A percentile compares a stretch with the other conserved stretches of the same genome.
Evolutionary conservation across 2,888 invertebrate species (phyloP).

Genomic region (Drosophila anomelani): DNA sequence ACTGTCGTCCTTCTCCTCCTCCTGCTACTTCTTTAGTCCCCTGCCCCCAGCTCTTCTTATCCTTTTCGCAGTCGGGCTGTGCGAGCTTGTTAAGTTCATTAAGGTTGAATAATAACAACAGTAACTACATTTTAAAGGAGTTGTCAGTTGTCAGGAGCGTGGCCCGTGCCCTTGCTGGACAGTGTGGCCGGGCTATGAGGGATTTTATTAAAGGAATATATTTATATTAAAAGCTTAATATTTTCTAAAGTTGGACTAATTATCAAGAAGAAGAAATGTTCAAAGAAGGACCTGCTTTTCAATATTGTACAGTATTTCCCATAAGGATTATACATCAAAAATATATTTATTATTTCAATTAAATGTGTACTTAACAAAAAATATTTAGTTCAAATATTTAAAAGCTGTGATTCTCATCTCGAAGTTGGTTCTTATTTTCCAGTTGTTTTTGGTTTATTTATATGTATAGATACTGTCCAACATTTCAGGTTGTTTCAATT

Average conservation of each 20-base stretch:
- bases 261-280: background rate
- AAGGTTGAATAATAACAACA: constrained; percentile 81
- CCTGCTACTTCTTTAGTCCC: constrained; percentile 27
- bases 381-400: too few species aligned
- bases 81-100: constrained; percentile 80
- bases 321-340: too few species aligned
- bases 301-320: too few species aligned
- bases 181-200: background rate
- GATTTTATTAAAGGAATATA: background rate
- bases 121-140: constrained; percentile 81
- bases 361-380: too few species aligned
- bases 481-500: background rate
- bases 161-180: constrained; percentile 21
- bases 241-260: too few species aligned
- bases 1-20: constrained; percentile 48
- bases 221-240: too few species aligned
- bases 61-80: constrained; percentile 49
- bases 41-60: constrained; percentile 23
- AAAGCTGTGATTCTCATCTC: background rate
- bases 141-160: constrained; percentile 63
- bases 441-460: background rate
- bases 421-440: background rate
- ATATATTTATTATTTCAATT: too few species aligned
- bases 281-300: background rate
- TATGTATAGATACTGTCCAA: background rate